Evolutionary conservation across 2,888 invertebrate species (phyloP).

Genomic region (Acrobasis suavella): DNA sequence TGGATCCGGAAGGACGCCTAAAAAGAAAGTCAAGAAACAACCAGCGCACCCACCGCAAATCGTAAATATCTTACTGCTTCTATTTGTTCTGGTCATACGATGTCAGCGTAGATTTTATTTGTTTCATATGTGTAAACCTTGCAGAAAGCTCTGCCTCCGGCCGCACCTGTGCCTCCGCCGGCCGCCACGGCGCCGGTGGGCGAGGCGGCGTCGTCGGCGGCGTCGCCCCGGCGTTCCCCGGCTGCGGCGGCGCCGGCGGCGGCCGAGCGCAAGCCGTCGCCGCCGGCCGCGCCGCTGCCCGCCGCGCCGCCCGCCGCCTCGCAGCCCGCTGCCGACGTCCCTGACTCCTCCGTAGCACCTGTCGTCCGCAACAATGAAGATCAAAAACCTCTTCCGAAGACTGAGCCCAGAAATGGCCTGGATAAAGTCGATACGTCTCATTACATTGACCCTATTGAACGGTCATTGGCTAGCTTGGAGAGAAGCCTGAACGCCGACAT

Average conservation of each 20-base stretch:
- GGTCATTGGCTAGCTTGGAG: slow-evolving; percentile 87
- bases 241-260: slow-evolving; percentile 45
- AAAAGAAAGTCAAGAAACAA: slow-evolving; percentile 74
- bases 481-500: slow-evolving; percentile 82
- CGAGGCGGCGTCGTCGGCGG: slow-evolving; percentile 42
- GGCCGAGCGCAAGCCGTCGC: slow-evolving; percentile 33
- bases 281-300: slow-evolving; percentile 35
- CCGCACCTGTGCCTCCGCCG: slow-evolving; percentile 28
- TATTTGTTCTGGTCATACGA: slow-evolving; percentile 11
- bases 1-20: slow-evolving; percentile 64
- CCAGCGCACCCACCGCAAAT: slow-evolving; percentile 63
- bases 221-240: slow-evolving; percentile 50
- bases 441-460: slow-evolving; percentile 86
- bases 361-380: slow-evolving; percentile 46
- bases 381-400: slow-evolving; percentile 52
- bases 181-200: slow-evolving; percentile 32
- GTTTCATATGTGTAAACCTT: slow-evolving; percentile 25
- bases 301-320: slow-evolving; percentile 25
- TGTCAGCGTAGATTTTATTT: too few relatives aligned
- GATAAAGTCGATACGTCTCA: slow-evolving; percentile 72
- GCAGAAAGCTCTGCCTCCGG: slow-evolving; percentile 50
- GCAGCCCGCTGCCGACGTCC: slow-evolving; percentile 35
- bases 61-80: slow-evolving; percentile 54
- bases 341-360: slow-evolving; percentile 51
- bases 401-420: slow-evolving; percentile 68